Evolutionary conservation across 2,113 vertebrate genomes (phyloP).

Genomic region (Puffinus mauretanicus): DNA sequence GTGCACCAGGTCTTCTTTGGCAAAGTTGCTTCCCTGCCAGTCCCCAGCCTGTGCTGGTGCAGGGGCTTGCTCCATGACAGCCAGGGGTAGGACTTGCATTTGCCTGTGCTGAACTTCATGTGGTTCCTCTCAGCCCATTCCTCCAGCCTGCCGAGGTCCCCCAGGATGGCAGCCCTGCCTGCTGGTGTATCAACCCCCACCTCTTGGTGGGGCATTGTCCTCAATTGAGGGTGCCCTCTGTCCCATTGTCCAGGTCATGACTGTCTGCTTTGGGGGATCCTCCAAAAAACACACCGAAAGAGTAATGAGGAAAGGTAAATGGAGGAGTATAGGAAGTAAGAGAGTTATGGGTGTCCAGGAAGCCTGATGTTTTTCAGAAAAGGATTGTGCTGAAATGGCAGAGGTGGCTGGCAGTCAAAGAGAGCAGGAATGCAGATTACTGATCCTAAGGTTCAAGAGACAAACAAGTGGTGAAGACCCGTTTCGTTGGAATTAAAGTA

Average conservation of each 20-base stretch:
- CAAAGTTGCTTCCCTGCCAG: neutral
- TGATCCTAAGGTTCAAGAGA: neutral
- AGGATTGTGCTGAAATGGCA: neutral
- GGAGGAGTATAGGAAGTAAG: neutral
- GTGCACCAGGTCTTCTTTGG: neutral
- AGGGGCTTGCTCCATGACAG: neutral
- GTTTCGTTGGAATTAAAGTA: neutral
- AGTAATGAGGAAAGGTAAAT: neutral
- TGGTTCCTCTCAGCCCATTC: neutral
- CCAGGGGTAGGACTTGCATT: neutral
- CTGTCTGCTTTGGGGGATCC: neutral
- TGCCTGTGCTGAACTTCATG: neutral
- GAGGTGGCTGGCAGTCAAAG: neutral
- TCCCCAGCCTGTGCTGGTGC: neutral
- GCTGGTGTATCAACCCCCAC: neutral
- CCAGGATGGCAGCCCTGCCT: fast-evolving
- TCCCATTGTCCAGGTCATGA: neutral
- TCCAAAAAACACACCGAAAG: neutral
- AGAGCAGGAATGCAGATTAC: neutral
- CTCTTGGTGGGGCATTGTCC: neutral
- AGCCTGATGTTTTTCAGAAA: neutral
- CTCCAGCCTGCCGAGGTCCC: fast-evolving
- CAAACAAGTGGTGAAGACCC: neutral
- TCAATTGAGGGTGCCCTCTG: neutral
- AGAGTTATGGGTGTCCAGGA: neutral